Conservation (phyloP, 2,888 invertebrate genomes). For the Argyresthia goedartella region DNA sequence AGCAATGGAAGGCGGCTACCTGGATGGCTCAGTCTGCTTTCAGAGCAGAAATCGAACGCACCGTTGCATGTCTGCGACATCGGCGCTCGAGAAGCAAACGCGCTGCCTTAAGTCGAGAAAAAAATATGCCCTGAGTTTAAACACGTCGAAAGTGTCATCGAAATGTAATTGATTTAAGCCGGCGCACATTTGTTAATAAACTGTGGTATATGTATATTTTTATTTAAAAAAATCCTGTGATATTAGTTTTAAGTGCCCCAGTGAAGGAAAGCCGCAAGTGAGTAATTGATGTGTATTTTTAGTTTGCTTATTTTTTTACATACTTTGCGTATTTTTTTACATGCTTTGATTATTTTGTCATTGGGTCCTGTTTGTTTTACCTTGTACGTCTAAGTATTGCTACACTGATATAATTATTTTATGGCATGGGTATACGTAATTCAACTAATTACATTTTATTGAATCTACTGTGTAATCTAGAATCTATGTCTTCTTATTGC, state of each 20-base stretch:
- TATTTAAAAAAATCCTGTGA: constrained; percentile 55
- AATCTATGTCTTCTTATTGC: neutral
- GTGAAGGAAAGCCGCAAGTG: constrained; percentile 36
- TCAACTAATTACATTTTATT: neutral
- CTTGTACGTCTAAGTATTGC: neutral
- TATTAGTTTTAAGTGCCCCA: constrained; percentile 48
- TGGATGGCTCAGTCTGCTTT: constrained; percentile 31
- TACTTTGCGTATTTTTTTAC: neutral
- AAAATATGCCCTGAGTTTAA: constrained; percentile 15
- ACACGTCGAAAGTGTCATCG: neutral
- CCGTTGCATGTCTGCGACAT: constrained; percentile 16
- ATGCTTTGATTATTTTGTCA: neutral
- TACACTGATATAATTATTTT: neutral
- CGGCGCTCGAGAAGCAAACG: constrained; percentile 19
- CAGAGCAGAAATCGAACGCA: constrained; percentile 28
- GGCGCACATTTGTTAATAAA: neutral
- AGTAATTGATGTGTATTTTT: constrained; percentile 25
- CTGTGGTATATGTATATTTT: neutral
- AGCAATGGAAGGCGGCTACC: constrained; percentile 33
- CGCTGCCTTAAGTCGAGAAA: constrained; percentile 17
- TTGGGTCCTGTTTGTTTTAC: neutral
- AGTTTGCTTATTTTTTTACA: neutral
- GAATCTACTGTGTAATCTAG: neutral
- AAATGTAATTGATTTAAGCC: neutral
- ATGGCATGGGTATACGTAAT: neutral